These are phyloP conservation scores for Myiotriccus ornatus DNA, from an alignment of 2,797 vertebrate species.

Conservation along the genomic window DNA sequence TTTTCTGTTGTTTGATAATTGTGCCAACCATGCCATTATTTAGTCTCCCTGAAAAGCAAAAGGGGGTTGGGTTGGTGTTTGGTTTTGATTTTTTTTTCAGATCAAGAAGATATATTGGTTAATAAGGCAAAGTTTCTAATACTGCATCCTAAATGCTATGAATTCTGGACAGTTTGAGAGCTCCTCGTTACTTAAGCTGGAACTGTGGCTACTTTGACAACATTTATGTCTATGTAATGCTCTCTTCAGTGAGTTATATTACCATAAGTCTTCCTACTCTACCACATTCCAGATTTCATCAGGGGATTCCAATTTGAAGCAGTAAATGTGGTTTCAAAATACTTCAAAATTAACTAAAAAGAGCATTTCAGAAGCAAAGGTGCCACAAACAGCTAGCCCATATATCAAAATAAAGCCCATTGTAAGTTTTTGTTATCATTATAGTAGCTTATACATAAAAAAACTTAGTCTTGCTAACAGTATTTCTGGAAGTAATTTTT, in stretches of 20 bases:
- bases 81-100: neutral
- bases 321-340: neutral
- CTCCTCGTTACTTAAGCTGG: neutral
- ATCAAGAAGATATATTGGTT: neutral
- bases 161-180: neutral
- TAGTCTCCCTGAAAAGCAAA: neutral
- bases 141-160: neutral
- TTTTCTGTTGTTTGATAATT: neutral
- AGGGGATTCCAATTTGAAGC: neutral
- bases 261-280: neutral
- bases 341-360: neutral
- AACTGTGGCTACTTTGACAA: neutral
- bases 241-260: neutral
- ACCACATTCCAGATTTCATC: neutral
- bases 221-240: neutral
- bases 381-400: neutral
- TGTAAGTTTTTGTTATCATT: neutral
- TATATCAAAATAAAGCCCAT: neutral
- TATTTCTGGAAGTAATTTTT: neutral
- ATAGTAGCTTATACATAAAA: neutral
- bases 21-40: neutral
- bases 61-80: accelerated
- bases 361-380: neutral
- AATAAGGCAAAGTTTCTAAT: neutral
- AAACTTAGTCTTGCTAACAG: neutral